Evolutionary conservation across 1,140 invertebrate species (phyloP), one percentile per base, ranked within the genome.

Genomic region (Pseudomyrmex sp.): DNA sequence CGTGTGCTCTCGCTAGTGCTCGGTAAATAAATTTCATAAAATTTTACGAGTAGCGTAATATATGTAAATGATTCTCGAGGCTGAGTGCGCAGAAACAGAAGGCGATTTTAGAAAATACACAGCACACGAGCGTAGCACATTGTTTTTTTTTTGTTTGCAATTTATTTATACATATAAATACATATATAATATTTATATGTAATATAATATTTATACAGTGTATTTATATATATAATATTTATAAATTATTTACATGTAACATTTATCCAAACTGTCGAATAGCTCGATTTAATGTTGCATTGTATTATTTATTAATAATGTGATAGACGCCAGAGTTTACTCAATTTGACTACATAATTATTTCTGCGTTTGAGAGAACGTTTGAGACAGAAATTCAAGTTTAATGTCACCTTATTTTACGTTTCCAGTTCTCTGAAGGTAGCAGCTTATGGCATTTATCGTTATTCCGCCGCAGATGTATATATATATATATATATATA

Each of bases 361-460:
- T 52, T 35, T 66, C 12, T 8, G 15, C 3, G 48, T 13, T 76
- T 26, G 7, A n/a, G 52, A 76, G 10, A 10, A 12, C 18, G 44
- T 23, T 50, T 48, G 59, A 52, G 35, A 18, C 7, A 5, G 23
- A 18, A 65, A 65, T 76, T 65, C 35, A 69, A 56, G 15, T 44
- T 72, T 58, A 15, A 44, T 20, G 8, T 44, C 48, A 54, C 23
- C 13, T 20, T 23, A 79, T 69, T 69, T 79, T 58, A 46, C 26
- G 10, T 69, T 72, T n/a, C 35, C 61, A 76, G 61, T 76, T 76
- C 50, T 44, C 12, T 12, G 46, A 80, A 35, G 54, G 76, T 79
- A 70, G 35, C 35, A 35, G 54, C 69, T 72, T 50, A 61, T 59
- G 10, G 44, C 54, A 61, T 80, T 70, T 80, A 61, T 50, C 76